These are phyloP conservation scores for Brachyhypopomus gauderio DNA, from an alignment of 2,113 vertebrate genomes.

Conservation along the genomic window DNA sequence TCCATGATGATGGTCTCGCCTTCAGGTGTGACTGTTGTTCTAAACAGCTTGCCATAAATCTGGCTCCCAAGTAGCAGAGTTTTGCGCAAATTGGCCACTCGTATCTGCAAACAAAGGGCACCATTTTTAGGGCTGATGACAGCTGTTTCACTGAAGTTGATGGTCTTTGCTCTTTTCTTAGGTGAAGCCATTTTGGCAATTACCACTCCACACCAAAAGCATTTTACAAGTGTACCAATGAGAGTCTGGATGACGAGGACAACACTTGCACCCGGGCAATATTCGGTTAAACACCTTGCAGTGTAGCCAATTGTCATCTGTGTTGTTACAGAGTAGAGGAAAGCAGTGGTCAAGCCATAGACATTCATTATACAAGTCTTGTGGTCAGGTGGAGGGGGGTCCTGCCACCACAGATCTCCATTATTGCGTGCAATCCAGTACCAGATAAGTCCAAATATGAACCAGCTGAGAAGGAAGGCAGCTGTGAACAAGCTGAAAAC, in stretches of 20 bases:
- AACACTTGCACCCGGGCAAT: slow-evolving; percentile 85
- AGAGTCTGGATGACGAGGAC: slow-evolving; percentile 87
- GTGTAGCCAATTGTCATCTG: slow-evolving; percentile 95
- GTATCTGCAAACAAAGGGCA: slow-evolving; percentile 85
- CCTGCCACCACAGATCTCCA: slow-evolving; percentile 88
- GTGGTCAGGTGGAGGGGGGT: slow-evolving; percentile 79
- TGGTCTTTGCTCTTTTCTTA: slow-evolving; percentile 93
- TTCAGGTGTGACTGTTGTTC: too few species aligned
- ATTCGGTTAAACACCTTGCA: slow-evolving; percentile 80
- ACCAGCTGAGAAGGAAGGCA: slow-evolving; percentile 92
- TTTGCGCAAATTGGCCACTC: slow-evolving; percentile 90
- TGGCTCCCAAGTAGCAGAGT: too few species aligned
- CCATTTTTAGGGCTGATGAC: slow-evolving; percentile 89
- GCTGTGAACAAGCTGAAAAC: slow-evolving; percentile 89
- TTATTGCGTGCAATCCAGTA: slow-evolving; percentile 87
- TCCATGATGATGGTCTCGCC: slow-evolving; percentile 92
- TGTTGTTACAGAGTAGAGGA: slow-evolving; percentile 94
- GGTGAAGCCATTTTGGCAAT: slow-evolving; percentile 90
- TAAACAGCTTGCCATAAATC: too few species aligned
- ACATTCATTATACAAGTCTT: slow-evolving; percentile 86
- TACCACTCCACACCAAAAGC: slow-evolving; percentile 91
- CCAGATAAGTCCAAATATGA: slow-evolving; percentile 92
- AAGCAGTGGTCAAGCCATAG: slow-evolving; percentile 85
- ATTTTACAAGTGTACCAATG: slow-evolving; percentile 87
- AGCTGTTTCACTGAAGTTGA: slow-evolving; percentile 88